Conservation (phyloP, 2,888 invertebrate species). For the Lepetodrilus schrolli region DNA sequence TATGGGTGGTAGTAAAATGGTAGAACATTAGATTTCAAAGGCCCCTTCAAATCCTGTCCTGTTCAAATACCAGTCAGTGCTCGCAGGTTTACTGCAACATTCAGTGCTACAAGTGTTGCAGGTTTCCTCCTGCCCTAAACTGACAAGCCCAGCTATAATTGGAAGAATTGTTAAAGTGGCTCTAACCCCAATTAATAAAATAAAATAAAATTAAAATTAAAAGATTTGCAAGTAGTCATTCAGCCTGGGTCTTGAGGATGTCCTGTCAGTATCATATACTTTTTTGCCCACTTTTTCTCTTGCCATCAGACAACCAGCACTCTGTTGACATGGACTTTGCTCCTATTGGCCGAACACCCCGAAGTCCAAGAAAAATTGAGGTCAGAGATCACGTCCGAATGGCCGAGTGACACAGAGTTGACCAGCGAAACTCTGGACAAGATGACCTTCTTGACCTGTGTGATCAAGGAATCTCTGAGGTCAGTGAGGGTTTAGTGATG, state of each 20-base stretch:
- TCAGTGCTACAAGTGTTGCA: too few species aligned
- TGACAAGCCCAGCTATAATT: too few species aligned
- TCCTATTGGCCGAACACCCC: constrained; percentile 54
- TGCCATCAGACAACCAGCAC: constrained; percentile 30
- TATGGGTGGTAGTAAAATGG: too few species aligned
- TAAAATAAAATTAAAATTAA: neutral
- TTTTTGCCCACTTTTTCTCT: neutral
- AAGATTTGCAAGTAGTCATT: neutral
- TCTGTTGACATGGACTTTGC: neutral
- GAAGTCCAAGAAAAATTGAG: constrained; percentile 59
- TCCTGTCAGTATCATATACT: too few species aligned
- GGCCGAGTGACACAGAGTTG: constrained; percentile 40
- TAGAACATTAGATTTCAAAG: too few species aligned
- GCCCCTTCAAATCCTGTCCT: too few species aligned
- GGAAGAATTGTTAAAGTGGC: too few species aligned
- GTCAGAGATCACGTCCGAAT: constrained; percentile 50
- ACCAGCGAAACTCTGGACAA: constrained; percentile 52
- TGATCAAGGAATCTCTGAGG: constrained; percentile 68
- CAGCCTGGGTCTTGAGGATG: neutral
- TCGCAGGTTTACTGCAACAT: too few species aligned
- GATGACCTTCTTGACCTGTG: constrained; percentile 57
- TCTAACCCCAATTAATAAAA: too few species aligned
- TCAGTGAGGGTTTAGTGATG: too few species aligned
- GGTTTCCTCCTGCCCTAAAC: too few species aligned
- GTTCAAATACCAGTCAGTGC: too few species aligned